Evolutionary conservation across 2,888 invertebrate genomes (phyloP).

Genomic region (Crioceris asparagi): DNA sequence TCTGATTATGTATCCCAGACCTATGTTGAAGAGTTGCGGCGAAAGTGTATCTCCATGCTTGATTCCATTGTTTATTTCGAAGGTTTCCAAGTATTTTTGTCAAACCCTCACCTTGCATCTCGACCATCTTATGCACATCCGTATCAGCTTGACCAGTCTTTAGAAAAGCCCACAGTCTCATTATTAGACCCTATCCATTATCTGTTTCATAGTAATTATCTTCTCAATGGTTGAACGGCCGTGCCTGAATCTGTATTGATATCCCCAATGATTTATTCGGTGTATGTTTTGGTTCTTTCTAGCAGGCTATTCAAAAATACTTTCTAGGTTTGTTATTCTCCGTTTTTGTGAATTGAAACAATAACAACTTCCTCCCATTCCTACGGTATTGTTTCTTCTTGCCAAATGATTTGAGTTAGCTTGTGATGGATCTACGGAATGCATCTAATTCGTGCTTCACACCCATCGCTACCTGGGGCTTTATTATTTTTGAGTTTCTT

Average conservation of each 20-base stretch:
- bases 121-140: not conserved
- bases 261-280: not conserved
- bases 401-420: not conserved
- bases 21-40: too few relatives aligned
- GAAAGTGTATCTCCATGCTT: not conserved
- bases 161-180: not conserved
- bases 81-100: not conserved
- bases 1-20: too few relatives aligned
- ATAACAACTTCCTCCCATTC: not conserved
- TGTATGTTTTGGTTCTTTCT: too few relatives aligned
- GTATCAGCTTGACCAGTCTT: not conserved
- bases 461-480: not conserved
- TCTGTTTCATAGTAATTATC: not conserved
- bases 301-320: not conserved
- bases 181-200: not conserved
- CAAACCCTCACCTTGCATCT: too few relatives aligned
- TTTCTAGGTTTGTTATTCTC: not conserved
- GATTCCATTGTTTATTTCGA: not conserved
- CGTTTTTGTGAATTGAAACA: not conserved
- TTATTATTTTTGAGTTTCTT: not conserved
- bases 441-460: not conserved
- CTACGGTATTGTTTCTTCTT: not conserved
- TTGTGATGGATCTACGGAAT: not conserved
- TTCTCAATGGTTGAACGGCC: too few relatives aligned
- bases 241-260: not conserved